Base-by-base conservation (phyloP, 2,888 invertebrate species). In the Clusia tigrina region DNA sequence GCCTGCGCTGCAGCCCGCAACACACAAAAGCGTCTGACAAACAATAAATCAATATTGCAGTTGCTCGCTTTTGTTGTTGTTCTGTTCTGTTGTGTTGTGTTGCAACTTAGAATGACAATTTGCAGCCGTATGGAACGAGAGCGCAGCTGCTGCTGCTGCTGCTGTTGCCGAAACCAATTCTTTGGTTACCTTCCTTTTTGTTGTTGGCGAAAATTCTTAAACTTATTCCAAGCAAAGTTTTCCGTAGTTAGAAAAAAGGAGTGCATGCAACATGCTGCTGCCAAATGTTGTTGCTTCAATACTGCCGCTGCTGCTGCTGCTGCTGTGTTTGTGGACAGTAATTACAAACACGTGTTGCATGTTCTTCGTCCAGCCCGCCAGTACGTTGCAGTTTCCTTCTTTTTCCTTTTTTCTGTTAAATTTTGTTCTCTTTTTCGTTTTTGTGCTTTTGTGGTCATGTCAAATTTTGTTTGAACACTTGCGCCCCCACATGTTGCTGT, bases 41-140 rank as follows among this genome's bases (percentile, higher is more conserved):
- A 46, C 65, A 74, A 69, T 71, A 69, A 73, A 71, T 71, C 65
- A 69, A 70, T 66, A 65, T 69, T 65, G 60, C 51, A 22, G 2
- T 6, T 15, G 42, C n/a, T 3, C n/a, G 42, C 42, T n/a, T 42
- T 3, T 42, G 42, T n/a, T 32, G 32, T 17, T 42, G 42, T 42
- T 9, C n/a, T 32, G n/a, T 32, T 32, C 12, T 32, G 6, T 32
- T 32, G 12, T 32, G 12, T 32, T 32, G 6, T 32, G 42, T n/a
- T 42, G 42, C 42, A 5, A 17, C 42, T 15, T 15, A 42, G 42
- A 42, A 42, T 42, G 42, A 42, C 42, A 42, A 42, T 42, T 42
- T 15, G 42, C 10, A 9, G 5, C 32, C 12, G 12, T 12, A 9
- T 32, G 6, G 32, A 32, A 12, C n/a, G 42, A 10, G 32, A 32